Evolutionary conservation across 2,888 invertebrate species (phyloP).

Genomic region (Agrypnus murinus): DNA sequence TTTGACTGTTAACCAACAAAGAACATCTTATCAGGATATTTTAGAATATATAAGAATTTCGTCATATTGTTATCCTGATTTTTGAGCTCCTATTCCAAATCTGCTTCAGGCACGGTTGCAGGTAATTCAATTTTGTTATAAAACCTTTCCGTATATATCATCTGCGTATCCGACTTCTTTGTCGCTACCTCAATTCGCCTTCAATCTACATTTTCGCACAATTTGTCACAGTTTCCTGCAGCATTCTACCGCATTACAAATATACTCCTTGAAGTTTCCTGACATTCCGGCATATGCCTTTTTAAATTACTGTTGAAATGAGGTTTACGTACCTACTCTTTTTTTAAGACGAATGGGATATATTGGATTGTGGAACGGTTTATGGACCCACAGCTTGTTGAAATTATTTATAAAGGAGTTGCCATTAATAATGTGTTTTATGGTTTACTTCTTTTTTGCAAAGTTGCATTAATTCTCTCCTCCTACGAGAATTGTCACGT

Average conservation of each 20-base stretch:
- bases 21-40: constrained; percentile 13
- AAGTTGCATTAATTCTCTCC: too few relatives aligned
- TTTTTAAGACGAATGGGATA: too few relatives aligned
- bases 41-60: constrained; percentile 39
- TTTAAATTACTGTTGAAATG: constrained; percentile 38
- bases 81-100: constrained; percentile 41
- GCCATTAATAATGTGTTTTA: too few relatives aligned
- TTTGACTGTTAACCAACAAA: constrained; percentile 5
- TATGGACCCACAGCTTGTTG: too few relatives aligned
- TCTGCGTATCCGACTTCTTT: constrained; percentile 47
- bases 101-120: constrained; percentile 40
- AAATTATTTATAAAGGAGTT: too few relatives aligned
- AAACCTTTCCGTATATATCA: constrained; percentile 47
- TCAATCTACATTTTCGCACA: constrained; percentile 48
- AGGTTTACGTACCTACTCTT: neutral
- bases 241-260: constrained; percentile 44
- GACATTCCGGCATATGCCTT: constrained; percentile 36
- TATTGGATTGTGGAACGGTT: too few relatives aligned
- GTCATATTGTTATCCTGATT: constrained; percentile 40
- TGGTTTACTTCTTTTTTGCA: too few relatives aligned
- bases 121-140: constrained; percentile 45
- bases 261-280: constrained; percentile 43
- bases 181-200: constrained; percentile 49
- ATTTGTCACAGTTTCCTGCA: constrained; percentile 49
- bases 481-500: too few relatives aligned